phyloP scores from a whole-genome alignment of 2,113 vertebrate genomes.

The Nesospiza acunhae region DNA sequence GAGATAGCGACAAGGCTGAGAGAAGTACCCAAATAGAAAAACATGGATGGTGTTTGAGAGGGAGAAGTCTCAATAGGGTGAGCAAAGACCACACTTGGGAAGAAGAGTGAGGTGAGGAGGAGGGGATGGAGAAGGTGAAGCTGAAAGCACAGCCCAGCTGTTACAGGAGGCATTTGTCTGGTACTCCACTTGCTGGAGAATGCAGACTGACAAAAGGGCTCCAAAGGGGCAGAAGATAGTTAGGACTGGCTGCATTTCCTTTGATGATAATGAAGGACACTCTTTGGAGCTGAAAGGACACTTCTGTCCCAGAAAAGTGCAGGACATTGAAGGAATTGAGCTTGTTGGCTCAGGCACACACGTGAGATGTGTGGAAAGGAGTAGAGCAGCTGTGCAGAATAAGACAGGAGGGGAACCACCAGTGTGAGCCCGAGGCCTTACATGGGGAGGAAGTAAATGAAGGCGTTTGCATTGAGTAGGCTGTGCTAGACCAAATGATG shows the following conservation, averaged over 20 bases:
- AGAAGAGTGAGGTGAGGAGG: not conserved
- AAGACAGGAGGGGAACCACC: not conserved
- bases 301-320: not conserved
- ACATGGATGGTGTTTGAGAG: not conserved
- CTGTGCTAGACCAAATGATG: conserved; percentile 11
- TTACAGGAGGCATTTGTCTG: not conserved
- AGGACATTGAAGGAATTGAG: not conserved
- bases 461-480: conserved; percentile 8
- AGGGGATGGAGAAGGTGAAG: not conserved
- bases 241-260: not conserved
- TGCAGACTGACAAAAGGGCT: not conserved
- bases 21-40: not conserved
- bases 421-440: not conserved
- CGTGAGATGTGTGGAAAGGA: not conserved
- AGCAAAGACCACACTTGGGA: not conserved
- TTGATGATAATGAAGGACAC: not conserved
- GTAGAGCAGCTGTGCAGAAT: not conserved
- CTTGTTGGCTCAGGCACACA: fast-evolving
- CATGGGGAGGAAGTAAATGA: not conserved
- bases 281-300: not conserved
- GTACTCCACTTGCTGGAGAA: not conserved
- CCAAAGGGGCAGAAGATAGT: not conserved
- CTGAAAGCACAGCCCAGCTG: fast-evolving
- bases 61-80: not conserved
- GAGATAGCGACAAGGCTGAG: conserved; percentile 51